Evolutionary conservation across 2,113 vertebrate genomes (phyloP).

Genomic region (Ceyx cyanopectus): DNA sequence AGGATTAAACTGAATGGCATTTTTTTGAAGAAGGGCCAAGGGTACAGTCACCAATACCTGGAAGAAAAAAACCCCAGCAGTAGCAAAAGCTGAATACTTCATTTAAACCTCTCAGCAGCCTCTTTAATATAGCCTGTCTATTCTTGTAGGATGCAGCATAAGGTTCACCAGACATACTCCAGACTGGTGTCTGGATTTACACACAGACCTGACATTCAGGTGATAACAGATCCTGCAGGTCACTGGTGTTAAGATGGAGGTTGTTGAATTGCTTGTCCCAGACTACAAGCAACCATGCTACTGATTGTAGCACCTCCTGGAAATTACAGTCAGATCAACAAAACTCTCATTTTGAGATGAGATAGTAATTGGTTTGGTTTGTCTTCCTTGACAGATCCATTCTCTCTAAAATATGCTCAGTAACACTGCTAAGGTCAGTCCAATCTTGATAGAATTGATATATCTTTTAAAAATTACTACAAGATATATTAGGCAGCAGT

Average conservation of each 20-base stretch:
- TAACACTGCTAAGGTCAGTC: neutral
- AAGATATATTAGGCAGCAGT: neutral
- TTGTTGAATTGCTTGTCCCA: neutral
- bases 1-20: conserved; percentile 89
- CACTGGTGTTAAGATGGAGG: neutral
- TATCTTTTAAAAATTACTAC: neutral
- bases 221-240: neutral
- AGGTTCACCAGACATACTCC: neutral
- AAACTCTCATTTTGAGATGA: neutral
- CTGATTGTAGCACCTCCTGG: neutral
- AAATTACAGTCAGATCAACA: neutral
- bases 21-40: conserved; percentile 92
- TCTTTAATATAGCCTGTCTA: neutral
- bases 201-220: neutral
- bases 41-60: conserved; percentile 93
- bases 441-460: neutral
- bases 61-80: neutral
- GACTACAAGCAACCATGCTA: neutral
- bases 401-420: neutral
- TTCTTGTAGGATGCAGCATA: neutral
- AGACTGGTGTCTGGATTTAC: neutral
- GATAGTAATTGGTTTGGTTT: neutral
- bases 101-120: neutral
- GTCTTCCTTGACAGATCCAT: neutral
- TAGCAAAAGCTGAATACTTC: neutral